Conservation (phyloP, 2,888 invertebrate species). For the Melanostoma mellinum region DNA sequence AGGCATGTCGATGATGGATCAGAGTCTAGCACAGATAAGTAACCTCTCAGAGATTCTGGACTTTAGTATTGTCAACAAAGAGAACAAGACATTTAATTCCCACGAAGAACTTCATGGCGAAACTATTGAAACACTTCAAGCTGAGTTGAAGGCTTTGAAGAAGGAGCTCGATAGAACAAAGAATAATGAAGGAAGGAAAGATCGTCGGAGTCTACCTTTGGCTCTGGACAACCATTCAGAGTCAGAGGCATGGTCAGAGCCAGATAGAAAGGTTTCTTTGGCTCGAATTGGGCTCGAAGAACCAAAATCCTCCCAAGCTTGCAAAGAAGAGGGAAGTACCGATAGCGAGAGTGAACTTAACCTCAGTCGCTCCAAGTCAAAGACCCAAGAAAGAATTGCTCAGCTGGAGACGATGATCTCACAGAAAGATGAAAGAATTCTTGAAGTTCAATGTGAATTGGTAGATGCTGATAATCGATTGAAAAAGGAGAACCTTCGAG, state of each 20-base stretch:
- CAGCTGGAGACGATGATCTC: conserved; percentile 81
- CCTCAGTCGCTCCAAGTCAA: conserved; percentile 76
- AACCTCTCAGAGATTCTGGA: conserved; percentile 82
- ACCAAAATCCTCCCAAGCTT: conserved; percentile 68
- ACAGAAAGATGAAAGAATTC: conserved; percentile 82
- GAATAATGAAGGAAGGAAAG: conserved; percentile 77
- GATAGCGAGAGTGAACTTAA: conserved; percentile 74
- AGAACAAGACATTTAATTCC: conserved; percentile 78
- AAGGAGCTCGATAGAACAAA: conserved; percentile 77
- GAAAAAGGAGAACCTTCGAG: conserved; percentile 79
- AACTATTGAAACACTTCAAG: conserved; percentile 76
- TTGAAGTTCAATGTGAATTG: conserved; percentile 79
- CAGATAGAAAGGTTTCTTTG: conserved; percentile 90
- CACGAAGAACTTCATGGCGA: conserved; percentile 76
- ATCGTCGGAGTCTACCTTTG: conserved; percentile 79
- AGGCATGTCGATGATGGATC: conserved; percentile 82
- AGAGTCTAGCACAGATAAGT: conserved; percentile 82
- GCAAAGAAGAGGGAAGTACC: conserved; percentile 80
- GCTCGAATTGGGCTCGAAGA: conserved; percentile 89
- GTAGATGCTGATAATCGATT: conserved; percentile 80
- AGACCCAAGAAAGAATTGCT: conserved; percentile 81
- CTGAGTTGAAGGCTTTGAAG: conserved; percentile 78
- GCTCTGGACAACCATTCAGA: conserved; percentile 83
- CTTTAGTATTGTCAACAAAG: conserved; percentile 58
- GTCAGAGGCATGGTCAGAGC: conserved; percentile 94